Percentiles rank a stretch among this genome's conserved stretches.
These are phyloP conservation scores for Pithys albifrons DNA, from an alignment of 2,113 vertebrate species.

Conservation along the genomic window DNA sequence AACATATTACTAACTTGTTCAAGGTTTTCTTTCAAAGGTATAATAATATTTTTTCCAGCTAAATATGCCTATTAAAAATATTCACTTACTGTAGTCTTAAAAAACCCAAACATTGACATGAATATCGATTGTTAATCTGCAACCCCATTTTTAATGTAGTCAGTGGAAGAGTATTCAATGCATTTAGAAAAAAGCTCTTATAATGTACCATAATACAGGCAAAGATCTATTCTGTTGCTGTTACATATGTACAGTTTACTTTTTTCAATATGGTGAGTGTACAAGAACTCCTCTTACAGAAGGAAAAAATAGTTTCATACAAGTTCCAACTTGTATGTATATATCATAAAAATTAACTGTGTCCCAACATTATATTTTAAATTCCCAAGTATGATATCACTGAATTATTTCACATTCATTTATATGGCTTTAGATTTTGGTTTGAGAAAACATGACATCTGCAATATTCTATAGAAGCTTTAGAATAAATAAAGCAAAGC, in stretches of 20 bases:
- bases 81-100: background rate
- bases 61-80: background rate
- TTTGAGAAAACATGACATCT: background rate
- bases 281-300: background rate
- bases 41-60: background rate
- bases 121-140: background rate
- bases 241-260: background rate
- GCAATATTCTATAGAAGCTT: background rate
- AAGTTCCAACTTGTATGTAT: background rate
- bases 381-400: background rate
- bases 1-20: background rate
- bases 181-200: background rate
- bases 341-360: background rate
- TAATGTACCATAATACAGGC: background rate
- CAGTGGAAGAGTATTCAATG: background rate
- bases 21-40: background rate
- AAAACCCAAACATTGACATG: fast-evolving
- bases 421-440: background rate
- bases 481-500: background rate
- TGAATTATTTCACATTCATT: background rate
- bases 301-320: background rate
- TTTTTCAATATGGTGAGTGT: background rate
- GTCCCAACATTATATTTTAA: background rate
- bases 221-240: background rate
- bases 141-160: background rate